Conservation (phyloP, 1,140 invertebrate species). For the Drosophila prosaltans region DNA sequence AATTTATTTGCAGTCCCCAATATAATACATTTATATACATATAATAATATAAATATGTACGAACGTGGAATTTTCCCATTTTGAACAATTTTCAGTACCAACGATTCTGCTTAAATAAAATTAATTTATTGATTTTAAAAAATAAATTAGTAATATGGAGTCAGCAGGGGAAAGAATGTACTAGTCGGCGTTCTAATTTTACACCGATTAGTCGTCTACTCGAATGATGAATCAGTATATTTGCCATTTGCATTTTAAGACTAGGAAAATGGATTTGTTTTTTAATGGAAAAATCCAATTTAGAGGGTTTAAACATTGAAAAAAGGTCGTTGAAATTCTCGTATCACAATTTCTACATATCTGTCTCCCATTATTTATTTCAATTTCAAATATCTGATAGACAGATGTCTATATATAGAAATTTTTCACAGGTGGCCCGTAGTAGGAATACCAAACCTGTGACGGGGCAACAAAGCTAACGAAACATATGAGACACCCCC, state of each 20-base stretch:
- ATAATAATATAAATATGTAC: too few relatives aligned
- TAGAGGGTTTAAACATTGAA: not conserved
- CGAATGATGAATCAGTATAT: not conserved
- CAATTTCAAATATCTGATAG: constrained; percentile 54
- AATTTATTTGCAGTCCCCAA: too few relatives aligned
- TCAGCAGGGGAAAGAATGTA: not conserved
- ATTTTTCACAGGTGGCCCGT: constrained; percentile 23
- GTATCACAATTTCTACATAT: not conserved
- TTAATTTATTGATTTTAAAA: not conserved
- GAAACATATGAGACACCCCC: not conserved
- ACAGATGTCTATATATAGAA: constrained; percentile 52
- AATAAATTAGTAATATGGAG: not conserved
- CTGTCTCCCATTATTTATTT: constrained; percentile 3
- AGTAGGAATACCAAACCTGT: constrained; percentile 52
- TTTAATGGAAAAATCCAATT: not conserved
- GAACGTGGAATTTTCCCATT: too few relatives aligned
- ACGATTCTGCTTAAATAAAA: too few relatives aligned
- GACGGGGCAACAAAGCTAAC: constrained; percentile 32
- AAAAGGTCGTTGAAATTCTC: not conserved
- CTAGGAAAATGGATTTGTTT: not conserved
- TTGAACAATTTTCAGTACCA: too few relatives aligned
- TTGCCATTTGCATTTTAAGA: not conserved
- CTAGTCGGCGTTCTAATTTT: not conserved
- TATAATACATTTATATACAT: too few relatives aligned
- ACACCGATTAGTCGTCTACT: not conserved